Evolutionary conservation across 2,888 invertebrate species (phyloP), one percentile per base, ranked within the genome.

Genomic region (Drosophila ezoana): DNA sequence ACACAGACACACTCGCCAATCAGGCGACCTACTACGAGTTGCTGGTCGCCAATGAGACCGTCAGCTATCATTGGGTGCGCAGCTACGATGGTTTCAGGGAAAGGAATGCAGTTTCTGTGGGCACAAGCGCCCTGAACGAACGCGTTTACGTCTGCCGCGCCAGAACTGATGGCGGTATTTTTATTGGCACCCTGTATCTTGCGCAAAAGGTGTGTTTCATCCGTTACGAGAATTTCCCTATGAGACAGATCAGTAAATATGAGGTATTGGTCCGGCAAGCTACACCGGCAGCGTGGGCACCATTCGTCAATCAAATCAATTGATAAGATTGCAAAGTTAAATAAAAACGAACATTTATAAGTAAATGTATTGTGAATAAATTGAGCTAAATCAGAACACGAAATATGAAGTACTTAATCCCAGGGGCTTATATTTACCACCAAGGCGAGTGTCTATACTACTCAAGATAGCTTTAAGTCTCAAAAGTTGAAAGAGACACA

Each of bases 21-120:
- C 1, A 20, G 0, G 6, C 54, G 0, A 44, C 48, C 3, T 3
- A 33, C 8, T 64, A 13, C 0, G 43, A 45, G 0, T 0, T 66
- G 0, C 32, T 66, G 28, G 49, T 66, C 13, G 14, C 56, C 18
- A 64, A 64, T 18, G 48, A 0, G 18, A 40, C 64, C 13, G 20
- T 72, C 6, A 66, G 59, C 32, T 28, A 28, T 28, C 28, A 28
- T 0, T 28, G 28, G 28, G 28, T 28, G 28, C 28, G 28, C 8
- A 28, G 79, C 35, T 81, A 23, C 37, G 72, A 81, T 37, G 79
- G 79, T 4, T 78, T 13, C 43, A 13, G 35, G 3, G 79, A 72
- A 18, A 43, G 48, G 16, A 72, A 69, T 44, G 57, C 58, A 1
- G 79, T 81, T 0, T 33, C 62, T 1, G 81, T 79, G 18, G 79